These are phyloP conservation scores for Diorhabda carinulata DNA, from an alignment of 1,140 invertebrate species.

Conservation along the genomic window DNA sequence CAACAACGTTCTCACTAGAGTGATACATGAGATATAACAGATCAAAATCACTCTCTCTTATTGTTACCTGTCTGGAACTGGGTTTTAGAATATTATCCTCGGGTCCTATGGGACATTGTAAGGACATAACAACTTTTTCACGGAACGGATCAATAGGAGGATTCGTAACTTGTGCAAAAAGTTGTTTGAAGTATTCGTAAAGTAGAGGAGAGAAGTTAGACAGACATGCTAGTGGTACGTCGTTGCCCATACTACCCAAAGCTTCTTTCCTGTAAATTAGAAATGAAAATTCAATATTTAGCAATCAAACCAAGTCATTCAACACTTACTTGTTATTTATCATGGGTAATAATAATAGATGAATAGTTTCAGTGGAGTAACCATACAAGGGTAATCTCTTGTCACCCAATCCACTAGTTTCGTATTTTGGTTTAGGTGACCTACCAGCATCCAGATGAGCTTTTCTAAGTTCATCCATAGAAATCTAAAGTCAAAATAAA, in stretches of 20 bases:
- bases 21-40: no score
- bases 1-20: no score
- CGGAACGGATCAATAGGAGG: constrained; percentile 99
- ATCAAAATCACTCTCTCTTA: neutral
- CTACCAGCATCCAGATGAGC: constrained; percentile 49
- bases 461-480: constrained; percentile 63
- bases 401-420: constrained; percentile 65
- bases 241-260: constrained; percentile 98
- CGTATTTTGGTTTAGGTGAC: constrained; percentile 49
- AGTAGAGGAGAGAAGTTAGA: constrained; percentile 90
- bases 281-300: neutral
- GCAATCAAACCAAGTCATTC: neutral
- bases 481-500: constrained; percentile 52
- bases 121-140: constrained; percentile 97
- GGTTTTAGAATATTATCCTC: constrained; percentile 94
- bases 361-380: constrained; percentile 94
- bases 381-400: constrained; percentile 85
- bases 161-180: constrained; percentile 99
- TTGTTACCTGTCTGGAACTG: constrained; percentile 64
- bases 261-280: constrained; percentile 84
- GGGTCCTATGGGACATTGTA: constrained; percentile 87
- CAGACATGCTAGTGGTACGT: constrained; percentile 93
- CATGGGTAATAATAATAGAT: constrained; percentile 93
- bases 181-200: constrained; percentile 98
- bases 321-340: constrained; percentile 84